Evolutionary conservation across 2,888 invertebrate species (phyloP).

Genomic region (Petrophora chlorosata): DNA sequence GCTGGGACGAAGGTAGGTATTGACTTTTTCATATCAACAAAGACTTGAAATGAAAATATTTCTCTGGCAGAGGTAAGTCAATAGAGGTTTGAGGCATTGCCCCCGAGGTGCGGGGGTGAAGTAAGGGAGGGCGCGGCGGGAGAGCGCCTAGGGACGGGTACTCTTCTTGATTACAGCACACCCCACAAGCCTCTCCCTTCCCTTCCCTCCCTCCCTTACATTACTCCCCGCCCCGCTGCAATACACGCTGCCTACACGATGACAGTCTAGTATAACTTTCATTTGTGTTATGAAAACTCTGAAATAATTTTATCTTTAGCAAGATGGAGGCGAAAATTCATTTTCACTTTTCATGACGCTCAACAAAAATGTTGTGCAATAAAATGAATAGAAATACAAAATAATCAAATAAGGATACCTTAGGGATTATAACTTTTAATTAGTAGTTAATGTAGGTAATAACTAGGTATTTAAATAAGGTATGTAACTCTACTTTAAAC

Average conservation of each 20-base stretch:
- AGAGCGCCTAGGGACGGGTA: conserved; percentile 78
- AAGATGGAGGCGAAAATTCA: conserved; percentile 3
- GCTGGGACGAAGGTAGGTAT: conserved; percentile 45
- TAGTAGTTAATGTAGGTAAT: too few relatives aligned
- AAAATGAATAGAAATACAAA: too few relatives aligned
- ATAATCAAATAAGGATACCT: too few relatives aligned
- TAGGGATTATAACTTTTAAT: too few relatives aligned
- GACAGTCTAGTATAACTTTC: conserved; percentile 56
- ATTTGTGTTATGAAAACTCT: conserved; percentile 47
- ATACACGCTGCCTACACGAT: conserved; percentile 69
- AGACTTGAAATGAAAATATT: conserved; percentile 70
- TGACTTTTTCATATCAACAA: conserved; percentile 70
- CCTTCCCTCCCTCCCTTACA: conserved; percentile 44
- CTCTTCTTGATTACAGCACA: conserved; percentile 83
- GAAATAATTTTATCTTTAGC: conserved; percentile 29
- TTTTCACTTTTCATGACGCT: conserved; percentile 1
- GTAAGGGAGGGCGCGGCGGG: conserved; percentile 32
- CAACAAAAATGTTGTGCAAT: not conserved
- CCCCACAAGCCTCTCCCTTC: conserved; percentile 52
- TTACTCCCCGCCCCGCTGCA: conserved; percentile 58
- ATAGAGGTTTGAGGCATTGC: conserved; percentile 81
- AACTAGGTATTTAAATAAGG: too few relatives aligned
- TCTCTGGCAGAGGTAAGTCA: conserved; percentile 75
- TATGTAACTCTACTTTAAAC: too few relatives aligned
- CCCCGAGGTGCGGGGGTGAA: conserved; percentile 57